A percentile compares a stretch with the other conserved stretches of the same genome.
Evolutionary conservation across 2,113 vertebrate species (phyloP).

Genomic region (Excalfactoria chinensis): DNA sequence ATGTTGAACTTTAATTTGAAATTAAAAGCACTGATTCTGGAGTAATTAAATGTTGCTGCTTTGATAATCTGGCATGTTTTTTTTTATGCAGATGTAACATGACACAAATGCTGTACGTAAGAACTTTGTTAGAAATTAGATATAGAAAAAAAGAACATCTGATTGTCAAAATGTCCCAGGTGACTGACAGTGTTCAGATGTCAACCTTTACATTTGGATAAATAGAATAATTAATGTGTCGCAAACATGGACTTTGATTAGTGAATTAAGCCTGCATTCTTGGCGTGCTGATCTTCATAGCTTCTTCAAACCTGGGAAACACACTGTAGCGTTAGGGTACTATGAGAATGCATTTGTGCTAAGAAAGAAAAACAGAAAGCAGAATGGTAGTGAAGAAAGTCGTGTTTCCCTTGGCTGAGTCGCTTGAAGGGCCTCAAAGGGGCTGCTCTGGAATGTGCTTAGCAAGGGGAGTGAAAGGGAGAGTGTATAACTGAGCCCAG

Average conservation of each 20-base stretch:
- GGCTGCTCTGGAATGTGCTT: constrained; percentile 68
- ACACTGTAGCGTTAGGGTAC: background rate
- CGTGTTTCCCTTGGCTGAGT: constrained; percentile 64
- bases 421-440: constrained; percentile 59
- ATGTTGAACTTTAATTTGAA: background rate
- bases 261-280: background rate
- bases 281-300: background rate
- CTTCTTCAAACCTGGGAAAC: constrained; percentile 8
- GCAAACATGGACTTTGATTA: background rate
- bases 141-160: background rate
- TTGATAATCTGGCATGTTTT: background rate
- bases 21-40: background rate
- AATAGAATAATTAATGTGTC: background rate
- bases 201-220: background rate
- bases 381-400: constrained; percentile 55
- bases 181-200: background rate
- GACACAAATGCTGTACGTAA: background rate
- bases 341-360: constrained; percentile 28
- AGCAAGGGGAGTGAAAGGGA: constrained; percentile 59
- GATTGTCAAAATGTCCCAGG: background rate
- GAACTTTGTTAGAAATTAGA: background rate
- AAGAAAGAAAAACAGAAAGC: constrained; percentile 63
- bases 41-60: background rate
- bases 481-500: constrained; percentile 14
- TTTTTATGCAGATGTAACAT: background rate